phyloP scores from a whole-genome alignment of 1,140 invertebrate genomes.

The Streblospio benedicti region DNA sequence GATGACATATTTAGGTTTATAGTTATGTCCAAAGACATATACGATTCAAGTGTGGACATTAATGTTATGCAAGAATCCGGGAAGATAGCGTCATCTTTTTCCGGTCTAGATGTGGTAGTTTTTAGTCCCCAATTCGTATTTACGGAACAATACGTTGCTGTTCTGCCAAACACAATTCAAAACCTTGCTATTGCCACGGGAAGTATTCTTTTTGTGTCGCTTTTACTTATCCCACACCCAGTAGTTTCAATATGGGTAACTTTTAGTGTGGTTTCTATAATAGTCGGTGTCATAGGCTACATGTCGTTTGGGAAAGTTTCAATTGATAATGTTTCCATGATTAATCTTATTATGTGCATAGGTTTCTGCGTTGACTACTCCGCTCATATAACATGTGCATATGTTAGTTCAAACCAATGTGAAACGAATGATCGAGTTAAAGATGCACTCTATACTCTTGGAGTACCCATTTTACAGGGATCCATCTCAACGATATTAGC shows the following conservation, averaged over 20 bases:
- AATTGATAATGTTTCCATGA: slow-evolving; percentile 95
- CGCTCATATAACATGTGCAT: slow-evolving; percentile 93
- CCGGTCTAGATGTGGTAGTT: slow-evolving; percentile 23
- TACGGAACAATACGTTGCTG: slow-evolving; percentile 45
- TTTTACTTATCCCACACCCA: slow-evolving; percentile 90
- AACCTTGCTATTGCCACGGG: not conserved
- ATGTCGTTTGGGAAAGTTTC: slow-evolving; percentile 93
- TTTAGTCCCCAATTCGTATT: slow-evolving; percentile 30
- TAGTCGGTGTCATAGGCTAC: slow-evolving; percentile 87
- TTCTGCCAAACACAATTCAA: not conserved
- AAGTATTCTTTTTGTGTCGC: slow-evolving; percentile 84
- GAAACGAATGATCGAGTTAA: slow-evolving; percentile 59
- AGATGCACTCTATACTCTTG: slow-evolving; percentile 78
- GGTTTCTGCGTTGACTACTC: slow-evolving; percentile 96
- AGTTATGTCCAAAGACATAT: no score
- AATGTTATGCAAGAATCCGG: no score
- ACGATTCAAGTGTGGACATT: no score
- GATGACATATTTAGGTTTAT: no score
- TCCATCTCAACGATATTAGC: slow-evolving; percentile 87
- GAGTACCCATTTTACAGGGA: slow-evolving; percentile 88
- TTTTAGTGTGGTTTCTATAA: slow-evolving; percentile 91
- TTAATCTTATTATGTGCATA: slow-evolving; percentile 97
- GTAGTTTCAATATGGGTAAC: slow-evolving; percentile 89
- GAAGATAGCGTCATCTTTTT: slow-evolving; percentile 20
- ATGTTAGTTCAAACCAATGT: slow-evolving; percentile 64